Evolutionary conservation across 2,113 vertebrate species (phyloP).

Genomic region (Tachysurus fulvidraco): DNA sequence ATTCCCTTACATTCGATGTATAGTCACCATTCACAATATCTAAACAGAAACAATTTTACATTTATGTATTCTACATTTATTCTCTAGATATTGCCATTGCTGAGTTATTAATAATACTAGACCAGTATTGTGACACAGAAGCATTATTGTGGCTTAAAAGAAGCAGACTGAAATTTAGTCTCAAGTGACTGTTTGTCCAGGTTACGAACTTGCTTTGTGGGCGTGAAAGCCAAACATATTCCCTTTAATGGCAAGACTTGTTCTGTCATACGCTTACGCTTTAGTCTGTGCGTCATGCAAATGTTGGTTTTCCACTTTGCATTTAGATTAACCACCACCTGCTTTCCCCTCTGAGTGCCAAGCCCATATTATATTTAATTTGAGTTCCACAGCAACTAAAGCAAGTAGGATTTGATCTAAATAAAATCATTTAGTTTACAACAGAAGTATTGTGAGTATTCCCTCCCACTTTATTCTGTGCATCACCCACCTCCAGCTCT

Average conservation of each 20-base stretch:
- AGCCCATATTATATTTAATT: not conserved
- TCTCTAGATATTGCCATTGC: not conserved
- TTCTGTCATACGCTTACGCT: conserved; percentile 6
- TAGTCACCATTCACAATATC: not conserved
- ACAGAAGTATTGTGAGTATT: not conserved
- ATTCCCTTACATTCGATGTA: not conserved
- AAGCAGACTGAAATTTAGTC: not conserved
- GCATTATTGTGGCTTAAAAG: not conserved
- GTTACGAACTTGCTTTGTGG: not conserved
- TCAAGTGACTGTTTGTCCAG: not conserved
- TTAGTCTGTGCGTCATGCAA: conserved; percentile 31
- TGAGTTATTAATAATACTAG: not conserved
- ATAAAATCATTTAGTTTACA: not conserved
- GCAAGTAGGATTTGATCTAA: not conserved
- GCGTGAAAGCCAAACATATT: not conserved
- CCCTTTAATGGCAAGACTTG: conserved; percentile 27
- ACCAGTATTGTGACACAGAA: not conserved
- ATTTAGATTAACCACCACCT: conserved; percentile 11
- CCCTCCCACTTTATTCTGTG: not conserved
- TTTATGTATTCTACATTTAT: not conserved
- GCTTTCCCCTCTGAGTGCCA: not conserved
- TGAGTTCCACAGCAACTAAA: not conserved
- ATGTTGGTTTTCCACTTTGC: conserved; percentile 38
- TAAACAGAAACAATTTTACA: not conserved
- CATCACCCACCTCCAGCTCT: conserved; percentile 84